Percentiles rank a stretch among this genome's conserved stretches.
Evolutionary conservation across 2,888 invertebrate genomes (phyloP).

Genomic region (Ornithoptera alexandrae): DNA sequence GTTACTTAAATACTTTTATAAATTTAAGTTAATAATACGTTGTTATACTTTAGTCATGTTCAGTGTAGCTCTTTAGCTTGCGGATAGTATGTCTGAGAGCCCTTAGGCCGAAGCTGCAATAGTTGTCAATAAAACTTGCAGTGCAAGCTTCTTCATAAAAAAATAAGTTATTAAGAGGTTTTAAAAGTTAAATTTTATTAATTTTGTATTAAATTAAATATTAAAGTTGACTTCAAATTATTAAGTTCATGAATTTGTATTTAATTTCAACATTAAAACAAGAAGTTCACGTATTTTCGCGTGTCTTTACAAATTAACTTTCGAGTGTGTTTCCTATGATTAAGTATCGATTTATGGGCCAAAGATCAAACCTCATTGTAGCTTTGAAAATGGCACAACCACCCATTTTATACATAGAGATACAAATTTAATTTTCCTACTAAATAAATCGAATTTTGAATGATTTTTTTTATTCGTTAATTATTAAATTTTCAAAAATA

Average conservation of each 20-base stretch:
- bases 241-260: neutral
- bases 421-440: neutral
- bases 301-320: neutral
- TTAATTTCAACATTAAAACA: no score
- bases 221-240: neutral
- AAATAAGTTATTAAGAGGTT: neutral
- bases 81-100: no score
- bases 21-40: slow-evolving; percentile 1
- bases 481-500: neutral
- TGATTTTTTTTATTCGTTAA: neutral
- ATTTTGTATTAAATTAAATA: neutral
- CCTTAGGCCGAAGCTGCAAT: no score
- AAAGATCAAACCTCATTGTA: slow-evolving; percentile 24
- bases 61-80: slow-evolving; percentile 1
- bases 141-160: no score
- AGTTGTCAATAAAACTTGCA: no score
- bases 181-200: neutral
- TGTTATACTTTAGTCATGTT: slow-evolving; percentile 11
- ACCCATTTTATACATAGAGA: neutral
- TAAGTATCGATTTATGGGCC: slow-evolving; percentile 14
- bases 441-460: neutral
- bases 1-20: neutral
- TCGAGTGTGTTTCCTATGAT: slow-evolving; percentile 1
- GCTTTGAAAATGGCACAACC: slow-evolving; percentile 14
- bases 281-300: neutral